Conservation (phyloP, 2,888 invertebrate species). For the Leistus spinibarbis region DNA sequence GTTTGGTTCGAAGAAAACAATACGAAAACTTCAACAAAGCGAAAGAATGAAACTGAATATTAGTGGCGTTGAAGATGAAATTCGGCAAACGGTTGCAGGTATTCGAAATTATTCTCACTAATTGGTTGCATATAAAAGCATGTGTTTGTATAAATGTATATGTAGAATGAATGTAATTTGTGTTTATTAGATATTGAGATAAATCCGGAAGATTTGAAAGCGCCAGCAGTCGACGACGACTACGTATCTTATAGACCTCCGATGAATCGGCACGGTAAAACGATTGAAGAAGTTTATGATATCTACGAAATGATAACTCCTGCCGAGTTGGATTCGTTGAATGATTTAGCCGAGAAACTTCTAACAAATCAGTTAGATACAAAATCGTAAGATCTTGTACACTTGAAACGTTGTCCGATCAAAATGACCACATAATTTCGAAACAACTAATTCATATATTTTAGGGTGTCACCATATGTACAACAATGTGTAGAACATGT, state of each 20-base stretch:
- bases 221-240: constrained; percentile 53
- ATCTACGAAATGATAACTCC: constrained; percentile 57
- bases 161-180: neutral
- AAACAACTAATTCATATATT: constrained; percentile 34
- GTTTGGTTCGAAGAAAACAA: constrained; percentile 69
- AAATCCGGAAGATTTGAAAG: constrained; percentile 55
- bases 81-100: constrained; percentile 63
- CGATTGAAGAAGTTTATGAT: constrained; percentile 59
- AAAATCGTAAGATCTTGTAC: no score
- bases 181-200: constrained; percentile 39
- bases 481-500: constrained; percentile 40
- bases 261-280: constrained; percentile 59
- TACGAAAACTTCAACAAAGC: constrained; percentile 64
- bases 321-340: constrained; percentile 54
- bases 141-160: neutral
- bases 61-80: constrained; percentile 63
- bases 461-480: constrained; percentile 45
- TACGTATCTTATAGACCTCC: constrained; percentile 58
- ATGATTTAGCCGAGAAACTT: constrained; percentile 45
- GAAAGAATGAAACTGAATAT: constrained; percentile 66
- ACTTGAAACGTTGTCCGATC: no score
- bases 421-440: no score
- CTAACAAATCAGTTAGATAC: constrained; percentile 42
- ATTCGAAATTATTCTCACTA: constrained; percentile 39
- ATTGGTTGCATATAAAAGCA: constrained; percentile 5